A percentile compares a stretch with the other conserved stretches of the same genome.
phyloP scores from a whole-genome alignment of 2,113 vertebrate genomes.

The Cisticola juncidis region DNA sequence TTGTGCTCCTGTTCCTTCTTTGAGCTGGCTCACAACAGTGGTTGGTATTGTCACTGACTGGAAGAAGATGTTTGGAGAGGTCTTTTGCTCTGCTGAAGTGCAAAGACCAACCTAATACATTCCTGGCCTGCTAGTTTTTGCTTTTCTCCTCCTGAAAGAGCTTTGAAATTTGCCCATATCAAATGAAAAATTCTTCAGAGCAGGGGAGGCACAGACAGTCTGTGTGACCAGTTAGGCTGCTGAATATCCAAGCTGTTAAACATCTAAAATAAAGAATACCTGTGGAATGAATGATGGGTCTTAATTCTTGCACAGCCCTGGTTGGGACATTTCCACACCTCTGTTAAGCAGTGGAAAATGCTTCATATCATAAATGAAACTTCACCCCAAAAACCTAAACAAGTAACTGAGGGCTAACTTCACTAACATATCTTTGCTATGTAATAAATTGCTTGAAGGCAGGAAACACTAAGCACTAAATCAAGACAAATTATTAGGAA shows the following conservation, averaged over 20 bases:
- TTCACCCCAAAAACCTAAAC: neutral
- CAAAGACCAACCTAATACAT: neutral
- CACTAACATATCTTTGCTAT: neutral
- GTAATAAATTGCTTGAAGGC: neutral
- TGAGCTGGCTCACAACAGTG: neutral
- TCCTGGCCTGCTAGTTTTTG: neutral
- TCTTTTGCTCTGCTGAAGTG: neutral
- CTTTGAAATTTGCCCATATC: neutral
- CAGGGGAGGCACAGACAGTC: neutral
- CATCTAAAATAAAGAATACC: neutral
- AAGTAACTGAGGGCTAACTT: neutral
- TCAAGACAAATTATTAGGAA: neutral
- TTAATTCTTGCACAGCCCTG: neutral
- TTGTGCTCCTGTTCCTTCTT: neutral
- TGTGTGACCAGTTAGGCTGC: neutral
- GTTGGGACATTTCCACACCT: accelerated
- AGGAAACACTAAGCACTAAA: neutral
- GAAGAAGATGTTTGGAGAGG: neutral
- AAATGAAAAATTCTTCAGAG: neutral
- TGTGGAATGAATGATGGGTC: neutral
- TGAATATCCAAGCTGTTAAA: neutral
- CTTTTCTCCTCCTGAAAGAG: neutral
- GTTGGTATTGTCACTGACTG: neutral
- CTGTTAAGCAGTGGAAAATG: neutral
- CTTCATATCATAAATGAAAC: neutral